These are phyloP conservation scores for Rhyacophila evoluta DNA, from an alignment of 2,888 invertebrate genomes.

Conservation along the genomic window DNA sequence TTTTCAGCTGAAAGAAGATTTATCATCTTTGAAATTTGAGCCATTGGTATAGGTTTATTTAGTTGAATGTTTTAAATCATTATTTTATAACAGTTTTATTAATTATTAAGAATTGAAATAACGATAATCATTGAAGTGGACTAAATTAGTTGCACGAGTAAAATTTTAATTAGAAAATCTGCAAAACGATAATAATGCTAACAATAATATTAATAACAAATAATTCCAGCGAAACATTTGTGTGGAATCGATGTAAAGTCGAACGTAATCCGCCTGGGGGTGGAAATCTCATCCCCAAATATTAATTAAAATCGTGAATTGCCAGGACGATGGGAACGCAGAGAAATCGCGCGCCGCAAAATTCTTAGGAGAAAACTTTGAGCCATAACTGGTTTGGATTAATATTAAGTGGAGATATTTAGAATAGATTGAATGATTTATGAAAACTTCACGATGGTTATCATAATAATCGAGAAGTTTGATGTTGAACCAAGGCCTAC, in stretches of 20 bases:
- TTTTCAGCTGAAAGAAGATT: no score
- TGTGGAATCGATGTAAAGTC: neutral
- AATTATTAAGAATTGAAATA: no score
- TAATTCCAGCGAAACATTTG: neutral
- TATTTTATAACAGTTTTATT: no score
- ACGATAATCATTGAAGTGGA: no score
- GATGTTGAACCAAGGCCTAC: neutral
- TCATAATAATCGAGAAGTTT: constrained; percentile 15
- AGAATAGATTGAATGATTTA: constrained; percentile 14
- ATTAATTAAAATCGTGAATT: constrained; percentile 22
- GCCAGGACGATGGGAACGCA: neutral
- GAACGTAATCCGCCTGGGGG: neutral
- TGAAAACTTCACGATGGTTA: neutral
- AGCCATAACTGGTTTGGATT: constrained; percentile 2
- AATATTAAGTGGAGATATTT: constrained; percentile 14
- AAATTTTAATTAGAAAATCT: neutral
- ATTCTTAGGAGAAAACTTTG: neutral
- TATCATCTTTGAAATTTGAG: no score
- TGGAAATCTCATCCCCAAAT: neutral
- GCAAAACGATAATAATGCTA: neutral
- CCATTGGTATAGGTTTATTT: no score
- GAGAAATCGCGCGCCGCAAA: neutral
- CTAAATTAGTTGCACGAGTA: neutral
- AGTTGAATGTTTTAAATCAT: no score
- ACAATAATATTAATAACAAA: neutral